A percentile compares a stretch with the other conserved stretches of the same genome.
Evolutionary conservation across 2,797 vertebrate species (phyloP).

Genomic region (Gouania willdenowi): DNA sequence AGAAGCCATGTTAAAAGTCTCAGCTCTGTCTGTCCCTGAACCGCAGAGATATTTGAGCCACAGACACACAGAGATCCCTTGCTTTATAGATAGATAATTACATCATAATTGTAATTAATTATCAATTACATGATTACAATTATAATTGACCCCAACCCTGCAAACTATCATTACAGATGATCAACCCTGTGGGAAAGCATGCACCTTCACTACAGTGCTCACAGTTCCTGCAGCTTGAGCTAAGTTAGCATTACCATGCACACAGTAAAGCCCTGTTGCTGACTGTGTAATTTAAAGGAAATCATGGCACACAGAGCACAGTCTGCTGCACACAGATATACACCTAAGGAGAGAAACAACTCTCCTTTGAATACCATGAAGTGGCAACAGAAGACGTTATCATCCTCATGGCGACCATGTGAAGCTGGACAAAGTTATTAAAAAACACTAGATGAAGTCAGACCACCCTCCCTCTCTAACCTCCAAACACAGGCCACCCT

Average conservation of each 20-base stretch:
- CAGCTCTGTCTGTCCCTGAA: too few relatives aligned
- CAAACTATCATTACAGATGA: slow-evolving; percentile 23
- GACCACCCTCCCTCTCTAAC: not conserved
- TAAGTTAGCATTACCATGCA: slow-evolving; percentile 5
- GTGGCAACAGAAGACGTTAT: not conserved
- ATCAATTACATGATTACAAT: too few relatives aligned
- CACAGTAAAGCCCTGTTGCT: slow-evolving; percentile 29
- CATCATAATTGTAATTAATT: too few relatives aligned
- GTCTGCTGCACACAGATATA: too few relatives aligned
- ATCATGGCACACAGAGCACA: slow-evolving; percentile 13
- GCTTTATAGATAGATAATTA: too few relatives aligned
- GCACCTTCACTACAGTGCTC: slow-evolving; percentile 8
- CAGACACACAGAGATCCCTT: too few relatives aligned
- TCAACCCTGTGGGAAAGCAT: slow-evolving; percentile 11
- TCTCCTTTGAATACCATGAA: not conserved
- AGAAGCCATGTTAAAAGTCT: too few relatives aligned
- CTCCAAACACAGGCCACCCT: slow-evolving; percentile 4
- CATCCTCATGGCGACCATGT: not conserved
- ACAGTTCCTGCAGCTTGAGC: slow-evolving; percentile 2
- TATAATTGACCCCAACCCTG: too few relatives aligned
- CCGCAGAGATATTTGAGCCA: too few relatives aligned
- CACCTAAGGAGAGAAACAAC: not conserved
- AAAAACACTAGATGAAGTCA: slow-evolving; percentile 1
- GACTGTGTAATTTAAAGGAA: slow-evolving; percentile 14
- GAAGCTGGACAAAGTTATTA: not conserved